Percentiles rank a stretch among this genome's conserved stretches.
phyloP scores from a whole-genome alignment of 2,888 invertebrate genomes.

The Salticus scenicus region DNA sequence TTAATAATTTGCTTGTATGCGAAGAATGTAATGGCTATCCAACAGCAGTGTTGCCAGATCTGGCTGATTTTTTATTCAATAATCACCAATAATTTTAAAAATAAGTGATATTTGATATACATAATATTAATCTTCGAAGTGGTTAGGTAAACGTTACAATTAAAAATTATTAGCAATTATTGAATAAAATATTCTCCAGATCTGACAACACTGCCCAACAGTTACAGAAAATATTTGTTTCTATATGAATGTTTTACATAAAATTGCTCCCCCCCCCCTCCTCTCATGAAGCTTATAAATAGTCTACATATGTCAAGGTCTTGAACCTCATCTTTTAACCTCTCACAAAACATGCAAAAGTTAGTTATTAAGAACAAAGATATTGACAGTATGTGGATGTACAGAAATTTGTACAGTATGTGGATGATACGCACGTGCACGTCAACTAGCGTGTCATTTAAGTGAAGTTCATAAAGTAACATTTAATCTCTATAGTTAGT shows the following conservation, averaged over 20 bases:
- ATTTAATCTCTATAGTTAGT: slow-evolving; percentile 94
- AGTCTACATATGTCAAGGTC: slow-evolving; percentile 94
- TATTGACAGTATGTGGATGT: no score
- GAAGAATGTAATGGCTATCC: slow-evolving; percentile 98
- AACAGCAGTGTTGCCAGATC: slow-evolving; percentile 92
- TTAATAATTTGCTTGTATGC: slow-evolving; percentile 84
- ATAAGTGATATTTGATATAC: no score
- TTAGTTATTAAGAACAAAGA: slow-evolving; percentile 96
- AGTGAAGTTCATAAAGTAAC: slow-evolving; percentile 91
- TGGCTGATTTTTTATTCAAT: no score
- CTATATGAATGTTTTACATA: slow-evolving; percentile 98
- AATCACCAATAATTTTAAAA: no score
- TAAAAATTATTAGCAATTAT: no score
- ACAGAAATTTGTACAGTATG: slow-evolving; percentile 96
- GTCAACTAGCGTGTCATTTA: slow-evolving; percentile 93
- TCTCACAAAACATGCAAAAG: slow-evolving; percentile 96
- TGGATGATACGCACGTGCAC: slow-evolving; percentile 94
- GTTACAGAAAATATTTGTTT: slow-evolving; percentile 94
- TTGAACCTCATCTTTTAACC: slow-evolving; percentile 94
- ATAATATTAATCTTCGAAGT: no score
- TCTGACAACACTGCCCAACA: no score
- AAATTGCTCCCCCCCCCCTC: slow-evolving; percentile 91
- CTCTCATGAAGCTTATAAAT: slow-evolving; percentile 96
- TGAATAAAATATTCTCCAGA: no score
- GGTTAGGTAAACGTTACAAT: no score